Evolutionary conservation across 1,140 invertebrate species (phyloP).

Genomic region (Aphaenogaster floridana): DNA sequence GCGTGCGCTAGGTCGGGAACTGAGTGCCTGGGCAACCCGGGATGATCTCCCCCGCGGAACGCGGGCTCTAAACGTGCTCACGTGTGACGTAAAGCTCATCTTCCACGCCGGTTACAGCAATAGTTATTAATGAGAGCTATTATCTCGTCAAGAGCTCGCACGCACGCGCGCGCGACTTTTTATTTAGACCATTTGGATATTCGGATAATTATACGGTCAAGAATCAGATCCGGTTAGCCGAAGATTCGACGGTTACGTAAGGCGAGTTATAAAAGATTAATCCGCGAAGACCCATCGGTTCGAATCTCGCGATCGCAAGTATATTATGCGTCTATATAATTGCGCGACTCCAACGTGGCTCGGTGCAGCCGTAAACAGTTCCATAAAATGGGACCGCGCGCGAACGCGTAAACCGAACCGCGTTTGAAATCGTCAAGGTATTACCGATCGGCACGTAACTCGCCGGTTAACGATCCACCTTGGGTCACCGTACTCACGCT

Average conservation of each 20-base stretch:
- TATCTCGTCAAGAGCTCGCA: conserved; percentile 28
- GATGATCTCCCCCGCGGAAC: neutral
- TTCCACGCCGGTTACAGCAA: neutral
- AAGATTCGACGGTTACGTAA: conserved; percentile 40
- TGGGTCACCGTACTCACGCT: conserved; percentile 68
- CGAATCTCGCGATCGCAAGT: conserved; percentile 5
- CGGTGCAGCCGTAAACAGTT: neutral
- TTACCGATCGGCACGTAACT: conserved; percentile 70
- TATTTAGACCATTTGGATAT: conserved; percentile 24
- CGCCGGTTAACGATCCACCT: conserved; percentile 67
- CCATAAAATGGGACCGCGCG: conserved; percentile 16
- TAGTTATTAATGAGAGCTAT: conserved; percentile 50
- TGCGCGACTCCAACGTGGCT: neutral
- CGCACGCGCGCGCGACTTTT: conserved; percentile 1
- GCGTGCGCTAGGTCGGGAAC: conserved; percentile 36
- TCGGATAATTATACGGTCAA: conserved; percentile 29
- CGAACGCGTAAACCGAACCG: neutral
- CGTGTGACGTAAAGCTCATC: conserved; percentile 21
- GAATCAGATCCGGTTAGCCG: conserved; percentile 40
- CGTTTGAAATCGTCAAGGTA: conserved; percentile 66
- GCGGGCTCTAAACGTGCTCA: neutral
- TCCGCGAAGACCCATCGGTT: neutral
- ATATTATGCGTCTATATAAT: conserved; percentile 12
- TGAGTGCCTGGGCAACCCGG: neutral
- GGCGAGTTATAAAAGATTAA: conserved; percentile 3